Percentiles rank a stretch among this genome's conserved stretches.
Conservation (phyloP, 2,797 vertebrate species). For the Pseudochaenichthys georgianus region DNA sequence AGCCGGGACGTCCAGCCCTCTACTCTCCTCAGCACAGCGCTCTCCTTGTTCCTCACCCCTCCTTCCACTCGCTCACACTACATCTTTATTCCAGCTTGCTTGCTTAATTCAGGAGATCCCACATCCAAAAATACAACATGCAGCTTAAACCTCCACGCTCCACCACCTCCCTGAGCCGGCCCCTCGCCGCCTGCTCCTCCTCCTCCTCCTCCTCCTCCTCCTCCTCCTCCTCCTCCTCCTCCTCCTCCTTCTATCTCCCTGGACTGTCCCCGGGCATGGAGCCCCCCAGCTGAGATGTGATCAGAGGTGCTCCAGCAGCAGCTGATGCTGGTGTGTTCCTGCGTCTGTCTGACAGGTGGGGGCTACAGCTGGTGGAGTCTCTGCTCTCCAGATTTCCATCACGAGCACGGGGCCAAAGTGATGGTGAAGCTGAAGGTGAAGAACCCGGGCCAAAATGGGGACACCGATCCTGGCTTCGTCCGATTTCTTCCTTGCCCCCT, state of each 20-base stretch:
- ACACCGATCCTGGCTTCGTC: neutral
- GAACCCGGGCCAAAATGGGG: conserved; percentile 18
- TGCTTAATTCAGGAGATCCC: conserved; percentile 83
- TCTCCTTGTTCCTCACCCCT: conserved; percentile 83
- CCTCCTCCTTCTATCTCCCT: conserved; percentile 58
- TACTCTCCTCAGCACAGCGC: conserved; percentile 82
- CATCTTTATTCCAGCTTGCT: conserved; percentile 87
- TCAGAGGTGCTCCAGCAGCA: conserved; percentile 59
- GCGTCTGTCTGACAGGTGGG: conserved; percentile 35
- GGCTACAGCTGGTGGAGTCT: conserved; percentile 24
- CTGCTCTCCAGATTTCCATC: conserved; percentile 11
- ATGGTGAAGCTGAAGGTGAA: conserved; percentile 5
- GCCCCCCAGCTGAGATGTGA: conserved; percentile 49
- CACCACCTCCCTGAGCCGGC: conserved; percentile 63
- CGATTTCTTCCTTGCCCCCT: conserved; percentile 12
- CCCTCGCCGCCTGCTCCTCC: conserved; percentile 56
- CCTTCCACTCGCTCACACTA: conserved; percentile 83
- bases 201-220: conserved; percentile 49
- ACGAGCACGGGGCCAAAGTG: conserved; percentile 10
- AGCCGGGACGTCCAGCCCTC: conserved; percentile 72
- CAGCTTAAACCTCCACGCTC: conserved; percentile 60
- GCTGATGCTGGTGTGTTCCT: conserved; percentile 52
- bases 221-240: conserved; percentile 56
- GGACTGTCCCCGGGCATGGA: conserved; percentile 74
- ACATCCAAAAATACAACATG: conserved; percentile 84